These are phyloP conservation scores for Oostethus manadensis DNA, from an alignment of 2,113 vertebrate genomes.

Conservation along the genomic window DNA sequence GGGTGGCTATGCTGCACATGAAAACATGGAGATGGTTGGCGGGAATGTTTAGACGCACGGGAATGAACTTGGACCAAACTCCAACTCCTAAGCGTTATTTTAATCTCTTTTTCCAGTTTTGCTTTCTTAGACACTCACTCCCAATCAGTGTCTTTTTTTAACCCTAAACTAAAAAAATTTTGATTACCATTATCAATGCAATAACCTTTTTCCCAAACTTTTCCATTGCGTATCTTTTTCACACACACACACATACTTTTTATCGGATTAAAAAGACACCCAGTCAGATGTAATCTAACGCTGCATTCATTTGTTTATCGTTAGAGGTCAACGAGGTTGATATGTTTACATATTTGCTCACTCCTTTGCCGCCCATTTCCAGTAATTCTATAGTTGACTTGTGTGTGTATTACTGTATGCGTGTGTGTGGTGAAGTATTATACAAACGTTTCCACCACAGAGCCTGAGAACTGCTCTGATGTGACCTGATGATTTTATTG, in stretches of 20 bases:
- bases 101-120: too few relatives aligned
- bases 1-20: too few relatives aligned
- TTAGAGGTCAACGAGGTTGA: slow-evolving; percentile 63
- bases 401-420: slow-evolving; percentile 9
- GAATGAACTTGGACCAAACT: too few relatives aligned
- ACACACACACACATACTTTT: slow-evolving; percentile 36
- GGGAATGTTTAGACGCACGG: too few relatives aligned
- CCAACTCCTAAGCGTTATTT: too few relatives aligned
- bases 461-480: slow-evolving; percentile 69
- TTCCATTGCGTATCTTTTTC: slow-evolving; percentile 52
- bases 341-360: slow-evolving; percentile 69
- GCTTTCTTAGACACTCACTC: too few relatives aligned
- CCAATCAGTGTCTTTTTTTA: too few relatives aligned
- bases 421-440: slow-evolving; percentile 54
- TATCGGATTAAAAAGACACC: slow-evolving; percentile 47
- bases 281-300: slow-evolving; percentile 48
- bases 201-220: neutral
- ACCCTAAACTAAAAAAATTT: too few relatives aligned
- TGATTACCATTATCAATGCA: neutral
- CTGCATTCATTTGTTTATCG: slow-evolving; percentile 68
- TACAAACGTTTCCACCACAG: slow-evolving; percentile 72
- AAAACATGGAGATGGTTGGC: too few relatives aligned
- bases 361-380: slow-evolving; percentile 62
- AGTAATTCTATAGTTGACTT: slow-evolving; percentile 47
- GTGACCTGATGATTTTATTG: slow-evolving; percentile 75